Evolutionary conservation across 2,888 invertebrate species (phyloP).

Genomic region (Pedicia rivosa): DNA sequence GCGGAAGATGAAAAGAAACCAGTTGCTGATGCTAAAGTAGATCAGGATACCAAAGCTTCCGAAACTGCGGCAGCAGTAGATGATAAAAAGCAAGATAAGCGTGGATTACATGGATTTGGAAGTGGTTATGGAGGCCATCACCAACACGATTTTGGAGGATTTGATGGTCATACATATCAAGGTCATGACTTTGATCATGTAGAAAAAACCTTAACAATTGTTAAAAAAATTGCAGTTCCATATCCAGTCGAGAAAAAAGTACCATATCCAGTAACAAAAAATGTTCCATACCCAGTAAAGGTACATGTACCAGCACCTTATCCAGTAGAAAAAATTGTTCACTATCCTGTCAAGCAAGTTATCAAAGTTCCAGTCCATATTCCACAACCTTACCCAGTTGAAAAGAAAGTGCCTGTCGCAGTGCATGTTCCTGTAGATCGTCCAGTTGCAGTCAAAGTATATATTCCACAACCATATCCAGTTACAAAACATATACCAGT

Average conservation of each 20-base stretch:
- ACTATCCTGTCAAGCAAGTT: slow-evolving; percentile 59
- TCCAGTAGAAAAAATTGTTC: slow-evolving; percentile 51
- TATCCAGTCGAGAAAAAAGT: slow-evolving; percentile 53
- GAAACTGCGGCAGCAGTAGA: slow-evolving; percentile 20
- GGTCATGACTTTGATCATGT: slow-evolving; percentile 26
- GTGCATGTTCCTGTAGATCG: slow-evolving; percentile 57
- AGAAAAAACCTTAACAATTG: slow-evolving; percentile 52
- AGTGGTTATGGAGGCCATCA: slow-evolving; percentile 34
- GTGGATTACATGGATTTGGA: slow-evolving; percentile 46
- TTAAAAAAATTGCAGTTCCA: slow-evolving; percentile 54
- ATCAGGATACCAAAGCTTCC: slow-evolving; percentile 27
- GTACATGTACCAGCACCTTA: slow-evolving; percentile 53
- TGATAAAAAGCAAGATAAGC: slow-evolving; percentile 59
- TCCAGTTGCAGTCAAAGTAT: slow-evolving; percentile 59
- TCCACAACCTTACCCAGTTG: slow-evolving; percentile 62
- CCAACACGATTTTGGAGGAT: slow-evolving; percentile 10
- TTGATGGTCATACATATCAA: slow-evolving; percentile 18
- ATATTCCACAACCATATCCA: slow-evolving; percentile 44
- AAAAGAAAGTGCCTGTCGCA: slow-evolving; percentile 59
- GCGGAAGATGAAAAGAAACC: slow-evolving; percentile 42
- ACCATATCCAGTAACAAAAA: slow-evolving; percentile 46
- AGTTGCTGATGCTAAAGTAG: slow-evolving; percentile 32
- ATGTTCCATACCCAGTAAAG: slow-evolving; percentile 42
- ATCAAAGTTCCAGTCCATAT: slow-evolving; percentile 66
- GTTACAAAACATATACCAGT: slow-evolving; percentile 55